Evolutionary conservation across 2,797 vertebrate genomes (phyloP).

Genomic region (Sphenopsis melanotis): DNA sequence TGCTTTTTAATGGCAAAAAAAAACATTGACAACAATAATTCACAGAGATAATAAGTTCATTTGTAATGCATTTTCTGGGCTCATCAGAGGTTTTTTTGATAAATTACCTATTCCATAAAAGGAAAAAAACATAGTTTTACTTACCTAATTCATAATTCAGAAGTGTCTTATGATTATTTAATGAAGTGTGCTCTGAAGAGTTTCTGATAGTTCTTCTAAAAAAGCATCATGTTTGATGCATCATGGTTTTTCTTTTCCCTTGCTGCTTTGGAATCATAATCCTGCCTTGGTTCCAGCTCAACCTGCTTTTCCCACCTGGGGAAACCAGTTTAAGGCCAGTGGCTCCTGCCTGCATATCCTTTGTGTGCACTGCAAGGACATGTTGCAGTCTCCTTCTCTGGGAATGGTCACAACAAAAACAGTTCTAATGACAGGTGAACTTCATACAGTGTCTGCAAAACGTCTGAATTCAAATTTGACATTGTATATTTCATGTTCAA

Average conservation of each 20-base stretch:
- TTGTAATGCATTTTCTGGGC: constrained; percentile 62
- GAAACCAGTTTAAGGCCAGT: not conserved
- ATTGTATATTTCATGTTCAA: not conserved
- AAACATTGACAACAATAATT: constrained; percentile 54
- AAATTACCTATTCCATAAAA: constrained; percentile 59
- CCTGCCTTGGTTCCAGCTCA: not conserved
- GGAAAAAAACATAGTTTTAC: constrained; percentile 16
- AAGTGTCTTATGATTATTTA: constrained; percentile 41
- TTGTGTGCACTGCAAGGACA: not conserved
- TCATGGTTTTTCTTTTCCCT: not conserved
- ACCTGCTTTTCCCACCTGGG: not conserved
- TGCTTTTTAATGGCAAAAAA: constrained; percentile 67
- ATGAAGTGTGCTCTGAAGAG: constrained; percentile 51
- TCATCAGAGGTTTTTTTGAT: constrained; percentile 57
- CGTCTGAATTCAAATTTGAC: not conserved
- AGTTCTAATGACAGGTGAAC: not conserved
- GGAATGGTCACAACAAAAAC: not conserved
- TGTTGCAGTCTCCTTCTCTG: not conserved
- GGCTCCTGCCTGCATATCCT: not conserved
- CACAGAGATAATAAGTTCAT: constrained; percentile 59
- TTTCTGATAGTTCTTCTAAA: constrained; percentile 19
- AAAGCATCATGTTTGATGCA: not conserved
- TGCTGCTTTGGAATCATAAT: not conserved
- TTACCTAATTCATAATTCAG: constrained; percentile 70
- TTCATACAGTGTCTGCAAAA: not conserved